These are phyloP conservation scores for Stomatorhinus walkeri DNA, from an alignment of 2,797 vertebrate genomes.

Conservation along the genomic window DNA sequence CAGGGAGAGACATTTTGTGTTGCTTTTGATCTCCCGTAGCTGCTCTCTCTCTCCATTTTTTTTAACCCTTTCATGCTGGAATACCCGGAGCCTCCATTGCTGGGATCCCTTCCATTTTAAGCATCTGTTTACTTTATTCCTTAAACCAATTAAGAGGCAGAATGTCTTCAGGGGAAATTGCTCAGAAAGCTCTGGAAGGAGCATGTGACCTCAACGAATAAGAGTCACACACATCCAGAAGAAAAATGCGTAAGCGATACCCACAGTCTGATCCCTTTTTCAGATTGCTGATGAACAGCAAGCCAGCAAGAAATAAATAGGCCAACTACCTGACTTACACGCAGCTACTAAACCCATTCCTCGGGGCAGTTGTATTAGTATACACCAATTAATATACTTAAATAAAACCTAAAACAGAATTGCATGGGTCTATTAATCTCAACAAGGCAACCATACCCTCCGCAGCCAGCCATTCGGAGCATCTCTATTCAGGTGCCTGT, in stretches of 20 bases:
- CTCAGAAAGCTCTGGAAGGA: background rate
- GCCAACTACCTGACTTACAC: background rate
- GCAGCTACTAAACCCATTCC: background rate
- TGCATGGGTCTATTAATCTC: background rate
- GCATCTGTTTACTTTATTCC: background rate
- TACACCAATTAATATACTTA: background rate
- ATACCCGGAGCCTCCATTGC: background rate
- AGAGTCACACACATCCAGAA: background rate
- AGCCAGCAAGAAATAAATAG: background rate
- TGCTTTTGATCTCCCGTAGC: conserved; percentile 1
- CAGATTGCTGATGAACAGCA: background rate
- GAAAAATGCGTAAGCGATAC: background rate
- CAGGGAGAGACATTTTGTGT: conserved; percentile 14
- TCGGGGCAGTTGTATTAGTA: background rate
- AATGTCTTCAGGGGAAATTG: background rate
- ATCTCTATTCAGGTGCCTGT: background rate
- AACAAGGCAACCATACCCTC: background rate
- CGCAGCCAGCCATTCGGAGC: background rate
- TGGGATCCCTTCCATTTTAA: background rate
- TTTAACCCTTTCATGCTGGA: background rate
- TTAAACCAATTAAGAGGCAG: background rate
- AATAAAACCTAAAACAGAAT: background rate
- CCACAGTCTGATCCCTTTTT: background rate
- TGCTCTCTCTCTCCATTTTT: background rate
- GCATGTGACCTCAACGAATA: background rate